phyloP scores from a whole-genome alignment of 2,113 vertebrate genomes.

The Melanocharis versteri region DNA sequence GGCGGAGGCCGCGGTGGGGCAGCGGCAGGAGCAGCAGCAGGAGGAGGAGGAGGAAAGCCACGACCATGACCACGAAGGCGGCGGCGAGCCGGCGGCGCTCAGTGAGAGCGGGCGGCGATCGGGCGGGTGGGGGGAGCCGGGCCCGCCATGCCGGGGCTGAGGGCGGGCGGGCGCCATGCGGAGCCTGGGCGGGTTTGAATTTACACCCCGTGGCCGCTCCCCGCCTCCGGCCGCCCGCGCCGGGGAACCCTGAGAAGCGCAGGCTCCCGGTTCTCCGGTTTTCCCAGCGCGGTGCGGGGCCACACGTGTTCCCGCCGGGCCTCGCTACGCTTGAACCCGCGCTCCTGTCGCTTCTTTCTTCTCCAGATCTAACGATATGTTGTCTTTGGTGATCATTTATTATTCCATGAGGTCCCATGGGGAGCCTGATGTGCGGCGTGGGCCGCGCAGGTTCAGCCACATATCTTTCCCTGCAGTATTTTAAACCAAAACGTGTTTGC shows the following conservation, averaged over 20 bases:
- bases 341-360: not conserved
- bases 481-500: not conserved
- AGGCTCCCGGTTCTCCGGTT: not conserved
- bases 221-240: no score
- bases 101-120: not conserved
- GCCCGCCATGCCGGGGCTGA: not conserved
- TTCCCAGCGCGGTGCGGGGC: not conserved
- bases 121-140: not conserved
- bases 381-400: not conserved
- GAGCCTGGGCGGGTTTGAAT: not conserved
- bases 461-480: not conserved
- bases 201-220: not conserved
- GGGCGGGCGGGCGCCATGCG: not conserved
- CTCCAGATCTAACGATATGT: rapidly evolving
- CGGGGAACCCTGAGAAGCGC: no score
- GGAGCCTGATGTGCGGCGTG: not conserved
- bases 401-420: rapidly evolving
- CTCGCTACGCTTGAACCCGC: not conserved
- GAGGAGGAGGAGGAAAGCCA: not conserved
- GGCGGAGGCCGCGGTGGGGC: not conserved
- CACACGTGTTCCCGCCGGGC: not conserved
- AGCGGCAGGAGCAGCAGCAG: not conserved
- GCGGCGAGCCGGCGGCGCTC: not conserved
- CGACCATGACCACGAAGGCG: not conserved
- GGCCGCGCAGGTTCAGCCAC: not conserved